A percentile compares a stretch with the other conserved stretches of the same genome.
Conservation (phyloP, 2,113 vertebrate genomes). For the Phaetusa simplex region DNA sequence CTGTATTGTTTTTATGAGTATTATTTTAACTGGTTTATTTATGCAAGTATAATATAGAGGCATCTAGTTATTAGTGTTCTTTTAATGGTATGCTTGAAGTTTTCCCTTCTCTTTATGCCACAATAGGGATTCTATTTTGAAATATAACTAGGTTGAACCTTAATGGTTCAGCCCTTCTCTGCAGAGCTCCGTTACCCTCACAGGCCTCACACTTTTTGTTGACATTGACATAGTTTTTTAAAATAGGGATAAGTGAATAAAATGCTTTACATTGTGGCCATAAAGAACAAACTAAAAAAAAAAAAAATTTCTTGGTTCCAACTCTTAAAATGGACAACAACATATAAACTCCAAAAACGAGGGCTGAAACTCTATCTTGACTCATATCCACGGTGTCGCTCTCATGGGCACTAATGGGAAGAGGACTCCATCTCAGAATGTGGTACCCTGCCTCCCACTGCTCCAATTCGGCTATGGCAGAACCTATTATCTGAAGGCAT, state of each 20-base stretch:
- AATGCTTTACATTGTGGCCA: neutral
- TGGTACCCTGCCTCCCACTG: neutral
- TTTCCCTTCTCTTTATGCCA: neutral
- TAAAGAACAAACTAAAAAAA: slow-evolving; percentile 21
- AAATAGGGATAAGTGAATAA: slow-evolving; percentile 14
- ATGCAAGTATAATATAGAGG: neutral
- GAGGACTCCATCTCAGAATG: neutral
- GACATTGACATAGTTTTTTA: neutral
- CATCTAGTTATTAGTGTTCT: neutral
- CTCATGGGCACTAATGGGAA: neutral
- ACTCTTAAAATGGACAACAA: slow-evolving; percentile 37
- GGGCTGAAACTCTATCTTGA: neutral
- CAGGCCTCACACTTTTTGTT: neutral
- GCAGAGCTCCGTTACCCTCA: neutral
- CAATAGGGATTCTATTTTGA: neutral
- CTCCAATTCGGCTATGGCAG: neutral
- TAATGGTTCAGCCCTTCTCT: neutral
- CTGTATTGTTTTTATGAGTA: neutral
- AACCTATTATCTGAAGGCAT: neutral
- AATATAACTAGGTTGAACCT: neutral
- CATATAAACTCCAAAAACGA: neutral
- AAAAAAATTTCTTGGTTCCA: neutral
- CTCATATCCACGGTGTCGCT: neutral
- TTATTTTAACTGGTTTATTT: slow-evolving; percentile 16
- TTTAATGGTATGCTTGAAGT: neutral